Evolutionary conservation across 2,888 invertebrate genomes (phyloP).

Genomic region (Dysmachus trigonus): DNA sequence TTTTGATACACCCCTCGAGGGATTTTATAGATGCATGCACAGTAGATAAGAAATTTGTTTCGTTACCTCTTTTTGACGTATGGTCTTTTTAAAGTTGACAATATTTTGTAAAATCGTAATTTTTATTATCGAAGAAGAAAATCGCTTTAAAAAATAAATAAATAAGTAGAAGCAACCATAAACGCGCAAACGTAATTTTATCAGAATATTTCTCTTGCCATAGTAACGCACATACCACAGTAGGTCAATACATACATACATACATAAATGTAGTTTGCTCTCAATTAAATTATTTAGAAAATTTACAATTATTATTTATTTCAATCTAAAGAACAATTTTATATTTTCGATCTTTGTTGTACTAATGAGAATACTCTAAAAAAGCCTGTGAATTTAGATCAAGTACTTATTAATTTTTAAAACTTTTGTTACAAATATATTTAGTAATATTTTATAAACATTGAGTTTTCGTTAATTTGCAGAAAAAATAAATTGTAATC

Average conservation of each 20-base stretch:
- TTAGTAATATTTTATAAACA: constrained; percentile 14
- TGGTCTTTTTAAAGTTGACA: not conserved
- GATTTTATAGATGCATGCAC: not conserved
- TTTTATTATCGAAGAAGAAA: not conserved
- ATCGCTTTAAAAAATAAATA: not conserved
- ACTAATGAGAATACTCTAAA: constrained; percentile 24
- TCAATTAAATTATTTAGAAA: not conserved
- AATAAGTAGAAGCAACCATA: not conserved
- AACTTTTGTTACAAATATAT: constrained; percentile 31
- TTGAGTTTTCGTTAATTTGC: not conserved
- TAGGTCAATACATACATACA: not conserved
- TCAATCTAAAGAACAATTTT: not conserved
- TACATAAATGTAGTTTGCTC: not conserved
- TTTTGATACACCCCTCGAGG: not conserved
- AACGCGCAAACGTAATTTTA: not conserved
- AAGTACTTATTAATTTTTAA: constrained; percentile 36
- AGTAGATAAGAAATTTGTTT: not conserved
- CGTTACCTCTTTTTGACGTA: not conserved
- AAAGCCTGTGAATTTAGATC: constrained; percentile 23
- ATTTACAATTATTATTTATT: not conserved
- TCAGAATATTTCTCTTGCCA: not conserved
- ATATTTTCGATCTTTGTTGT: constrained; percentile 9
- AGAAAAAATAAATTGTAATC: not conserved
- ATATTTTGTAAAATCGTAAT: not conserved
- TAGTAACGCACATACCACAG: not conserved